These are phyloP conservation scores for Sesia bembeciformis DNA, from an alignment of 2,888 invertebrate genomes.

Conservation along the genomic window DNA sequence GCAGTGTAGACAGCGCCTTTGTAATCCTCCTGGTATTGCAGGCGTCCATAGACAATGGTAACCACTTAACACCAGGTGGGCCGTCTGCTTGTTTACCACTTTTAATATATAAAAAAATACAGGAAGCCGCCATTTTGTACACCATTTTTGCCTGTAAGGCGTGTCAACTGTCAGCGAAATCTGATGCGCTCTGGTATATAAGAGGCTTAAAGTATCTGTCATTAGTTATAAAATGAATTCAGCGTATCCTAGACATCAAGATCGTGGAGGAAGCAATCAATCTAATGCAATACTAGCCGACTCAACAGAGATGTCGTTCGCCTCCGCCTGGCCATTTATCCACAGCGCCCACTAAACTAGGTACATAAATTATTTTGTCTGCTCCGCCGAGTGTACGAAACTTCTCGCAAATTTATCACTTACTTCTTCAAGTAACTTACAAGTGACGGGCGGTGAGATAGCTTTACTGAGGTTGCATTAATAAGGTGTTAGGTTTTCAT, in stretches of 20 bases:
- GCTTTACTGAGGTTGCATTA: too few species aligned
- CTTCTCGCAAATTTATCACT: conserved; percentile 67
- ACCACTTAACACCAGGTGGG: too few species aligned
- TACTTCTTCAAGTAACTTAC: conserved; percentile 20
- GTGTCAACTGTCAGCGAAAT: too few species aligned
- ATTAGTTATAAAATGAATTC: too few species aligned
- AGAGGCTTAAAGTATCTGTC: too few species aligned
- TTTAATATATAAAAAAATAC: too few species aligned
- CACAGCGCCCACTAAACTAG: conserved; percentile 67
- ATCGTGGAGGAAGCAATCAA: background rate
- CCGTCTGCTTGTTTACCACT: too few species aligned
- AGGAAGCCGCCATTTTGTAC: too few species aligned
- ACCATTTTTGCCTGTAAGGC: too few species aligned
- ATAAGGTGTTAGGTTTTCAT: background rate
- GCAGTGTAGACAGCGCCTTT: background rate
- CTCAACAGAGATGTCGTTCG: conserved; percentile 66
- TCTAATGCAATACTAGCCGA: conserved; percentile 1
- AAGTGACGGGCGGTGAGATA: conserved; percentile 7
- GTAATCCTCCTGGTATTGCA: background rate
- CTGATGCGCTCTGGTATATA: too few species aligned
- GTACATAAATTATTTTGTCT: conserved; percentile 72
- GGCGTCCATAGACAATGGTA: background rate
- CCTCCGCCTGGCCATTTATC: conserved; percentile 58
- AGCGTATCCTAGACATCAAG: too few species aligned
- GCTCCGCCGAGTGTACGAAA: conserved; percentile 66